phyloP scores from a whole-genome alignment of 2,113 vertebrate species.

The Dendrocopos noguchii region DNA sequence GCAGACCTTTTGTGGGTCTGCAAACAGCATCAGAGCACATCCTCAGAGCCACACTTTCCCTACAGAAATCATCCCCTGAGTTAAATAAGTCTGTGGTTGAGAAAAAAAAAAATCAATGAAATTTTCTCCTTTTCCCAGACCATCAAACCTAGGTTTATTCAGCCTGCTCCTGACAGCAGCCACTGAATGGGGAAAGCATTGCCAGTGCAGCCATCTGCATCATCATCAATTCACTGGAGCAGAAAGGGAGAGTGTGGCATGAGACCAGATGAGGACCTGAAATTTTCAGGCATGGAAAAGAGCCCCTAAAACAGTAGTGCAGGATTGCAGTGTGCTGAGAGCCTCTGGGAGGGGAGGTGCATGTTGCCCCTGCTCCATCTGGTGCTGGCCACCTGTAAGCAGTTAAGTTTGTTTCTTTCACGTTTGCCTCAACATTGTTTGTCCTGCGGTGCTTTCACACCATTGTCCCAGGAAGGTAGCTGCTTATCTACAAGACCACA shows the following conservation, averaged over 20 bases:
- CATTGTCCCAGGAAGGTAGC: too few species aligned
- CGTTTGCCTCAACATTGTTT: too few species aligned
- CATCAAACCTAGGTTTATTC: neutral
- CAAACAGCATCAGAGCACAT: neutral
- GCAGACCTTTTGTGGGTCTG: fast-evolving
- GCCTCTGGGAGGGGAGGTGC: fast-evolving
- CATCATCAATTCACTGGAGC: neutral
- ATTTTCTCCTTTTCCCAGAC: neutral
- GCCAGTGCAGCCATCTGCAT: neutral
- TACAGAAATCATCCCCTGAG: neutral
- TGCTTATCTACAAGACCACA: too few species aligned
- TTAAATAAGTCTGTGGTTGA: neutral
- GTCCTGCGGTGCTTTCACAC: too few species aligned
- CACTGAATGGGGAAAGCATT: neutral
- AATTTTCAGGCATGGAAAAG: neutral
- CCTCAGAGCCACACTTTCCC: neutral
- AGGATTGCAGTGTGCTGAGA: neutral
- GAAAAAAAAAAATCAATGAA: neutral
- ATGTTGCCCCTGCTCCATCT: neutral
- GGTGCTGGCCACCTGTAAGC: too few species aligned
- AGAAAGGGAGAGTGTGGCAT: neutral
- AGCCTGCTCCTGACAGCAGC: neutral
- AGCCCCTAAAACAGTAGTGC: neutral
- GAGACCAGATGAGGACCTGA: neutral
- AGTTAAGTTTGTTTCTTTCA: too few species aligned